phyloP scores from a whole-genome alignment of 1,140 invertebrate species.

The Pachypsylla venusta region DNA sequence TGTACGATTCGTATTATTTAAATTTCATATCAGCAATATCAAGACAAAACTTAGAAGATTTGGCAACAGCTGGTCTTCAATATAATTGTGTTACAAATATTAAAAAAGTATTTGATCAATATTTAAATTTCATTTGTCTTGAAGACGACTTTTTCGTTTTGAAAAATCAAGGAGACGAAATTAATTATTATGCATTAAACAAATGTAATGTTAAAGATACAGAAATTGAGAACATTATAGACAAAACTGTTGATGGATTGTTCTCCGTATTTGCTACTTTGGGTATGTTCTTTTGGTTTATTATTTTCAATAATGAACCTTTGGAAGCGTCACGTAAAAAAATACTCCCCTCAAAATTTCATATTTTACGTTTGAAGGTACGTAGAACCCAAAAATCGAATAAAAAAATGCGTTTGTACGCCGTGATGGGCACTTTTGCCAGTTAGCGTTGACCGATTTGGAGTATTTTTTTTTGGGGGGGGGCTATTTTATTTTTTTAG shows the following conservation, averaged over 20 bases:
- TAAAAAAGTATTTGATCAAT: conserved; percentile 91
- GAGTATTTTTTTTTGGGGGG: too few species aligned
- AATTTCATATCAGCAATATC: conserved; percentile 97
- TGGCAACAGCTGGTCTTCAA: conserved; percentile 83
- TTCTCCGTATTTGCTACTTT: conserved; percentile 96
- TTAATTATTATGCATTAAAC: conserved; percentile 64
- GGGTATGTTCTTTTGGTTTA: conserved; percentile 37
- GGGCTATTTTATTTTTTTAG: conserved; percentile 10
- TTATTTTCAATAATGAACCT: too few species aligned
- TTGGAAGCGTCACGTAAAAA: too few species aligned
- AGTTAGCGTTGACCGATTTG: too few species aligned
- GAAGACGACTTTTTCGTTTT: conserved; percentile 97
- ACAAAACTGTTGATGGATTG: conserved; percentile 86
- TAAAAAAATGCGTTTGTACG: too few species aligned
- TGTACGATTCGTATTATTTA: conserved; percentile 92
- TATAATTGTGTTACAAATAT: conserved; percentile 41
- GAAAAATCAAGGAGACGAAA: conserved; percentile 52
- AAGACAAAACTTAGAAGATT: conserved; percentile 85
- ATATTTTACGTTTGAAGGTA: too few species aligned
- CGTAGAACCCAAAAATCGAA: too few species aligned
- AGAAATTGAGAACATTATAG: conserved; percentile 90
- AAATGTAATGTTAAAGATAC: conserved; percentile 86
- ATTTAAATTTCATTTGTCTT: conserved; percentile 94
- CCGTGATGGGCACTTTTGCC: too few species aligned
- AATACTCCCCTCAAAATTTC: too few species aligned